Percentiles rank a stretch among this genome's conserved stretches.
These are phyloP conservation scores for Merluccius polli DNA, from an alignment of 2,797 vertebrate species.

Conservation along the genomic window DNA sequence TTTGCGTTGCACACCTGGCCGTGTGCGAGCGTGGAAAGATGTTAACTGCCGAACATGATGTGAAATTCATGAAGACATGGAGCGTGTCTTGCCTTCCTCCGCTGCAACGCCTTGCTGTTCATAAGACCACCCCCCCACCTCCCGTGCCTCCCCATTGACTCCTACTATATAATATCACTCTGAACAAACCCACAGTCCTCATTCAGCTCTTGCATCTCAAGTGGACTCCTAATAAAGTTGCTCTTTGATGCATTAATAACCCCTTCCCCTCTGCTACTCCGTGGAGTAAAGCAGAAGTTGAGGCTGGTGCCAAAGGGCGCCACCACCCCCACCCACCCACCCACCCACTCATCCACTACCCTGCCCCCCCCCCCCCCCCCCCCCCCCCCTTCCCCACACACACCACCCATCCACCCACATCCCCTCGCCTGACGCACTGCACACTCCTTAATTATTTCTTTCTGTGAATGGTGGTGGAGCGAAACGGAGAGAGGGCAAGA, in stretches of 20 bases:
- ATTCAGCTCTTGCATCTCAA: slow-evolving; percentile 50
- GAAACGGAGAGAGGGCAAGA: slow-evolving; percentile 52
- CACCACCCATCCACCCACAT: slow-evolving; percentile 9
- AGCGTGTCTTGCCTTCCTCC: neutral
- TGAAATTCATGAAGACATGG: neutral
- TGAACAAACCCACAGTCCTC: neutral
- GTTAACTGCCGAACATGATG: neutral
- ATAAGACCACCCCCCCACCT: neutral
- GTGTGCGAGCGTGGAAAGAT: neutral
- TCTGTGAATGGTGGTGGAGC: slow-evolving; percentile 63
- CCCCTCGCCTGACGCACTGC: slow-evolving; percentile 45
- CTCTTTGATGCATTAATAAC: slow-evolving; percentile 71
- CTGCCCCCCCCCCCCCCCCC: slow-evolving; percentile 22
- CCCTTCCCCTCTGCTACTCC: slow-evolving; percentile 41
- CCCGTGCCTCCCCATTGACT: neutral
- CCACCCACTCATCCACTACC: slow-evolving; percentile 26
- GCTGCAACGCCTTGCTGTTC: too few relatives aligned
- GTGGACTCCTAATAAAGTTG: slow-evolving; percentile 65
- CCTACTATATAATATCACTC: neutral
- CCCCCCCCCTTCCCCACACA: neutral
- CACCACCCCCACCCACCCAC: slow-evolving; percentile 31
- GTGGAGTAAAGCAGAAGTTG: neutral
- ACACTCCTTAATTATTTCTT: slow-evolving; percentile 68
- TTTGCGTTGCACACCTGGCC: slow-evolving; percentile 6
- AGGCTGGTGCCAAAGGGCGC: slow-evolving; percentile 34